Evolutionary conservation across 2,888 invertebrate species (phyloP).

Genomic region (Patella caerulea): DNA sequence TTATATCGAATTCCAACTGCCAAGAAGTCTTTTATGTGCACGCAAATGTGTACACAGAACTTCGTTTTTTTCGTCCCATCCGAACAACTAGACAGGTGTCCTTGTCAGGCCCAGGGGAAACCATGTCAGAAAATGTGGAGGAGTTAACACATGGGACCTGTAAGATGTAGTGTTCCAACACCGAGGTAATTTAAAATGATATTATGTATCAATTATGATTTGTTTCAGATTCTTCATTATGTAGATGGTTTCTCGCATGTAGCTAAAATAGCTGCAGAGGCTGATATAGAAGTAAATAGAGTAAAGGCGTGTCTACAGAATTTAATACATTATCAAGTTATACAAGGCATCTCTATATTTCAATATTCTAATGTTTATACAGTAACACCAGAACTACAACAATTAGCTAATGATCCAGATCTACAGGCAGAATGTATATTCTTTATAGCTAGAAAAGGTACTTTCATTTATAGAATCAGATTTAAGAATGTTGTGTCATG

Average conservation of each 20-base stretch:
- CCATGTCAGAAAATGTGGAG: too few relatives aligned
- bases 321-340: conserved; percentile 78
- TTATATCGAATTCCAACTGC: too few relatives aligned
- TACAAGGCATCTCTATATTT: conserved; percentile 35
- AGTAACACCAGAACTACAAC: conserved; percentile 81
- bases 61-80: too few relatives aligned
- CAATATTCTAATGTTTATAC: conserved; percentile 91
- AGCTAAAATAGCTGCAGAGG: conserved; percentile 88
- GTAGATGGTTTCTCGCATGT: conserved; percentile 95
- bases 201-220: neutral
- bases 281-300: conserved; percentile 92
- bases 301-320: conserved; percentile 96
- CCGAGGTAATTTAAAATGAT: too few relatives aligned
- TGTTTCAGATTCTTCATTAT: conserved; percentile 81
- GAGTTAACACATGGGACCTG: too few relatives aligned
- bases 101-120: too few relatives aligned
- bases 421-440: conserved; percentile 82
- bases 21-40: too few relatives aligned
- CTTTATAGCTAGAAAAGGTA: conserved; percentile 81
- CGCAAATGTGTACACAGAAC: too few relatives aligned
- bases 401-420: conserved; percentile 78
- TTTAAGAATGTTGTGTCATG: too few relatives aligned
- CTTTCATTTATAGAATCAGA: conserved; percentile 48
- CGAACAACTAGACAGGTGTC: too few relatives aligned
- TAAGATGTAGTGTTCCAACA: too few relatives aligned